phyloP scores from a whole-genome alignment of 2,113 vertebrate genomes.

The Suricata suricatta region DNA sequence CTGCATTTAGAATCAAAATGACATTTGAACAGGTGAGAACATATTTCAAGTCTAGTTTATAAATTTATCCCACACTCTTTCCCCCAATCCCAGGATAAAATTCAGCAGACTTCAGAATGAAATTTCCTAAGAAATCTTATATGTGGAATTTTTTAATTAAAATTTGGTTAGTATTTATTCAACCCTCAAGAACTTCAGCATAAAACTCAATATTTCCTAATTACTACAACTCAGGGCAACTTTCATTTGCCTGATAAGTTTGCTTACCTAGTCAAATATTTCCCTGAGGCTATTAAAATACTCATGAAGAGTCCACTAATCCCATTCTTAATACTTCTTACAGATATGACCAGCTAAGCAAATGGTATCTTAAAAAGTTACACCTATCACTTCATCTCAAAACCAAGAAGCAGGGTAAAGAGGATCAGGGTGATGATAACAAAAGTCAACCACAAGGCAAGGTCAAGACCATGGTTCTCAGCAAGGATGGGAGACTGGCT shows the following conservation, averaged over 20 bases:
- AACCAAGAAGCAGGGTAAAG: conserved; percentile 34
- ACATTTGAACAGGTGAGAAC: not conserved
- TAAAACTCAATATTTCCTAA: not conserved
- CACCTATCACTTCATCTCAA: conserved; percentile 32
- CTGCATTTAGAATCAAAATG: not conserved
- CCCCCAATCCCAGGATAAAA: not conserved
- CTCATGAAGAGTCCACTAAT: conserved; percentile 42
- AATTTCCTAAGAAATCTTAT: not conserved
- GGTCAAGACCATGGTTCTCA: not conserved
- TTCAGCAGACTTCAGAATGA: not conserved
- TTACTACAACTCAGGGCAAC: not conserved
- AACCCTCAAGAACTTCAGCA: not conserved
- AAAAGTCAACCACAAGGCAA: not conserved
- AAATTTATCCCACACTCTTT: not conserved
- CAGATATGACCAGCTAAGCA: conserved; percentile 37
- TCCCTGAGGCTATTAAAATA: not conserved
- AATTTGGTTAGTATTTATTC: not conserved
- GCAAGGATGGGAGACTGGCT: too few species aligned
- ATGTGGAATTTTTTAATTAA: not conserved
- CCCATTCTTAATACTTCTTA: not conserved
- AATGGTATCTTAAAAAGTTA: not conserved
- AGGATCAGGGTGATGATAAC: not conserved
- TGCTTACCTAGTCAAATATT: conserved; percentile 6
- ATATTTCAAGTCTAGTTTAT: not conserved
- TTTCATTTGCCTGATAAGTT: conserved; percentile 38